Percentiles rank a stretch among this genome's conserved stretches.
Conservation (phyloP, 2,888 invertebrate species). For the Drosophila cognata region DNA sequence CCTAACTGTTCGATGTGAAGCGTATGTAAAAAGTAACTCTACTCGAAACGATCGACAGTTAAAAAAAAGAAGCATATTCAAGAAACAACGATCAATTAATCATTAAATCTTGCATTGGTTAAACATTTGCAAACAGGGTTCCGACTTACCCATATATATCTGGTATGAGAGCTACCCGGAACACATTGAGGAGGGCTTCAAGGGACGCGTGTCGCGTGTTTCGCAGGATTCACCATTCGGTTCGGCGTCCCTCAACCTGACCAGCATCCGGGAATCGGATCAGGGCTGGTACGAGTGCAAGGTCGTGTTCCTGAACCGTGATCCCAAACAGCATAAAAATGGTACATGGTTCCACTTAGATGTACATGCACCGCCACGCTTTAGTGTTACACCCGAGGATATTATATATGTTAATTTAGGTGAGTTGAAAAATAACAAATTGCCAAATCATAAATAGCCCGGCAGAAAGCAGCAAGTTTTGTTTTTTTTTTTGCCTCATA, state of each 20-base stretch:
- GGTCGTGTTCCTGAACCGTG: constrained; percentile 97
- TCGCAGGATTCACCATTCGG: constrained; percentile 95
- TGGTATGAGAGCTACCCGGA: constrained; percentile 99
- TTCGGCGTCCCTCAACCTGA: constrained; percentile 97
- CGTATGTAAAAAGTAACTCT: constrained; percentile 21
- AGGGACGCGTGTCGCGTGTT: constrained; percentile 95
- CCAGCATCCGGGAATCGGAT: constrained; percentile 96
- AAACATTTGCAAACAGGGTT: constrained; percentile 88
- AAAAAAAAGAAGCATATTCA: neutral
- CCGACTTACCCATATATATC: constrained; percentile 98
- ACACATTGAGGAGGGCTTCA: constrained; percentile 97
- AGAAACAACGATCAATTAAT: constrained; percentile 12
- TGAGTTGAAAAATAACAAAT: constrained; percentile 79
- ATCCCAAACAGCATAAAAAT: constrained; percentile 95
- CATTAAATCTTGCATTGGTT: constrained; percentile 28
- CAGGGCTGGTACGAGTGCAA: constrained; percentile 98
- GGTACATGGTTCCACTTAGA: constrained; percentile 99
- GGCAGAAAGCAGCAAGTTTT: constrained; percentile 12
- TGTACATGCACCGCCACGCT: constrained; percentile 98
- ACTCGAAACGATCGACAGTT: constrained; percentile 8
- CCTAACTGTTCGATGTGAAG: constrained; percentile 19
- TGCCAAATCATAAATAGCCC: constrained; percentile 41
- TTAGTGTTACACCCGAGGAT: constrained; percentile 97
- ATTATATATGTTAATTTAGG: constrained; percentile 97
- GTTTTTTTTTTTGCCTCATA: constrained; percentile 17